A percentile compares a stretch with the other conserved stretches of the same genome.
Evolutionary conservation across 2,113 vertebrate genomes (phyloP).

Genomic region (Arvicanthis niloticus): DNA sequence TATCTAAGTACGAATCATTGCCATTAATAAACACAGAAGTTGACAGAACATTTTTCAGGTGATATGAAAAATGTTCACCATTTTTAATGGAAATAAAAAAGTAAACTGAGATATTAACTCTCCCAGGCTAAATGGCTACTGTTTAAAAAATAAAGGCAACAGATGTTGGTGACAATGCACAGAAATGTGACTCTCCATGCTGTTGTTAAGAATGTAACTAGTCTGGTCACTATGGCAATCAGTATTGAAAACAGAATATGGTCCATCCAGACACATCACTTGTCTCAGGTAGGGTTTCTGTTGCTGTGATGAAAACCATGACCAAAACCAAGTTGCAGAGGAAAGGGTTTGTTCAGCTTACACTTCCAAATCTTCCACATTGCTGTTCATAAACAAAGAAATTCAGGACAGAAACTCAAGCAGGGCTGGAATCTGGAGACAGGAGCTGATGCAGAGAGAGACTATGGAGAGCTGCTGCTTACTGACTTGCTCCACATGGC

Average conservation of each 20-base stretch:
- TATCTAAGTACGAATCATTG: neutral
- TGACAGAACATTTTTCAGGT: neutral
- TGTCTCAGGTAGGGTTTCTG: neutral
- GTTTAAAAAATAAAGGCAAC: neutral
- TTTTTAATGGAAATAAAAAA: neutral
- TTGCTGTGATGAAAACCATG: neutral
- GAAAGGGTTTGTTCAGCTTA: neutral
- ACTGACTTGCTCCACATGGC: neutral
- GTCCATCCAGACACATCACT: neutral
- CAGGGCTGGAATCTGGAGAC: too few species aligned
- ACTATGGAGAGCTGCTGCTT: neutral
- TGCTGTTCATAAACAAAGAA: neutral
- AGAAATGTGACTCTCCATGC: neutral
- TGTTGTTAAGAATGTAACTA: neutral
- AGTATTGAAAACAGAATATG: neutral
- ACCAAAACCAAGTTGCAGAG: neutral
- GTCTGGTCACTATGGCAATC: neutral
- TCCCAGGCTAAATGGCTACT: neutral
- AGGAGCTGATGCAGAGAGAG: neutral
- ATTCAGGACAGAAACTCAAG: neutral
- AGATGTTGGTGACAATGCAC: neutral
- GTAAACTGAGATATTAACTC: neutral
- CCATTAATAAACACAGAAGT: neutral
- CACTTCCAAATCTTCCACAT: neutral
- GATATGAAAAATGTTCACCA: neutral